These are phyloP conservation scores for Herminia tarsipennalis DNA, from an alignment of 2,888 invertebrate species.

Conservation along the genomic window DNA sequence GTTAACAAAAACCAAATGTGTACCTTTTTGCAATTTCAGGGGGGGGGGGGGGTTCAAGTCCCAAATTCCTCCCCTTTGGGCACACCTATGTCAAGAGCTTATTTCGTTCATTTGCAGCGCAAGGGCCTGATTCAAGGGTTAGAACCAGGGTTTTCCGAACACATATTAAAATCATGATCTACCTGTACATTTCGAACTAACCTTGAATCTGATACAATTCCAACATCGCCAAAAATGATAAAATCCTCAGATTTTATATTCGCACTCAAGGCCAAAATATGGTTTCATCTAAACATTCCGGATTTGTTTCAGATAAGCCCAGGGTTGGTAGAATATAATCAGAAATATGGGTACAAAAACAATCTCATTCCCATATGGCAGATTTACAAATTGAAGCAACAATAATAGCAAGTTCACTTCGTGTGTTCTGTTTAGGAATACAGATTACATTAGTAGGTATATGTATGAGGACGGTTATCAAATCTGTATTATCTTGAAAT, in stretches of 20 bases:
- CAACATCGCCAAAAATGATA: neutral
- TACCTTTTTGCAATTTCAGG: too few relatives aligned
- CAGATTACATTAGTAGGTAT: slow-evolving; percentile 7
- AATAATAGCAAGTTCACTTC: slow-evolving; percentile 8
- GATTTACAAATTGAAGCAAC: slow-evolving; percentile 28
- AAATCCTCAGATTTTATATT: slow-evolving; percentile 1
- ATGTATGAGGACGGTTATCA: neutral
- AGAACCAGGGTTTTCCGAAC: too few relatives aligned
- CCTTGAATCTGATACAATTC: too few relatives aligned
- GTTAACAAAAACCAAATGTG: too few relatives aligned
- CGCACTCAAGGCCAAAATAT: slow-evolving; percentile 12
- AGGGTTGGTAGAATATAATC: slow-evolving; percentile 1
- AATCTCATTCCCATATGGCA: slow-evolving; percentile 18
- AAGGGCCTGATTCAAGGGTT: too few relatives aligned
- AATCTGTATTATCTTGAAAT: neutral
- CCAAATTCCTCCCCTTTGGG: too few relatives aligned
- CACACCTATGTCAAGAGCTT: too few relatives aligned
- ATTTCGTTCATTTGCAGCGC: too few relatives aligned
- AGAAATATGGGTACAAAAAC: slow-evolving; percentile 6
- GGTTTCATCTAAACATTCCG: slow-evolving; percentile 8
- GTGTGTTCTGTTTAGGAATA: slow-evolving; percentile 12
- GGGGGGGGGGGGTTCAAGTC: too few relatives aligned
- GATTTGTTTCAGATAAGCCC: slow-evolving; percentile 13
- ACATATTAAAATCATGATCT: too few relatives aligned
- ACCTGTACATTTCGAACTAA: too few relatives aligned